Evolutionary conservation across 2,888 invertebrate genomes (phyloP).

Genomic region (Hirtodrosophila histrioides): DNA sequence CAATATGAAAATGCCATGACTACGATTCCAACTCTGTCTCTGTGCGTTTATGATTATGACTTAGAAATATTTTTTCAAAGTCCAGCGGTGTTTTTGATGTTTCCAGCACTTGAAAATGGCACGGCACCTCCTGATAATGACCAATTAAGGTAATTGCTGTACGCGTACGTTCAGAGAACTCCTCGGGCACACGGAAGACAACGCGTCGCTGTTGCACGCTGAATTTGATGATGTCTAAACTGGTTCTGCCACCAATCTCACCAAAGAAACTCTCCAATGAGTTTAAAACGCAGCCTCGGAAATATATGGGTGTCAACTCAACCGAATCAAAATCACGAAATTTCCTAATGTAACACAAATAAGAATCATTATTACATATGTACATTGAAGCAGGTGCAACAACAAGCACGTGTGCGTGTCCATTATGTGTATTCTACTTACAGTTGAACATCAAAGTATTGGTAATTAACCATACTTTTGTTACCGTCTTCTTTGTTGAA

Average conservation of each 20-base stretch:
- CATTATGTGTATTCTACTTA: slow-evolving; percentile 82
- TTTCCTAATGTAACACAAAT: slow-evolving; percentile 81
- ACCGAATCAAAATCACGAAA: slow-evolving; percentile 83
- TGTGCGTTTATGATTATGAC: too few species aligned
- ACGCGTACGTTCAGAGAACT: slow-evolving; percentile 86
- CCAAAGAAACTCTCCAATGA: slow-evolving; percentile 86
- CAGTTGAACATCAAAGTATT: slow-evolving; percentile 86
- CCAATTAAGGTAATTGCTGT: slow-evolving; percentile 86
- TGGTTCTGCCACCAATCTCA: slow-evolving; percentile 85
- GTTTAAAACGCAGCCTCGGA: slow-evolving; percentile 86
- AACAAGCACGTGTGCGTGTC: slow-evolving; percentile 53
- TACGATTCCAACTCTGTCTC: neutral
- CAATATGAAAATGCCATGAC: slow-evolving; percentile 80
- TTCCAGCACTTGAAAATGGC: slow-evolving; percentile 86
- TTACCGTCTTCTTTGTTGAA: slow-evolving; percentile 1
- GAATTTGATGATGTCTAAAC: slow-evolving; percentile 87
- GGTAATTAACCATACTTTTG: slow-evolving; percentile 83
- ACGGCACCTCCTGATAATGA: slow-evolving; percentile 84
- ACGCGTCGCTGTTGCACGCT: slow-evolving; percentile 84
- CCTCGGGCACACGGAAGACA: slow-evolving; percentile 86
- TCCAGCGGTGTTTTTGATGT: slow-evolving; percentile 81
- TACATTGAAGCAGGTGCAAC: slow-evolving; percentile 9
- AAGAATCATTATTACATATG: slow-evolving; percentile 1
- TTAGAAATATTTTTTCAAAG: slow-evolving; percentile 29
- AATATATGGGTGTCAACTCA: slow-evolving; percentile 85